Conservation (phyloP, 1,140 invertebrate species). For the Drosophila jambulina region DNA sequence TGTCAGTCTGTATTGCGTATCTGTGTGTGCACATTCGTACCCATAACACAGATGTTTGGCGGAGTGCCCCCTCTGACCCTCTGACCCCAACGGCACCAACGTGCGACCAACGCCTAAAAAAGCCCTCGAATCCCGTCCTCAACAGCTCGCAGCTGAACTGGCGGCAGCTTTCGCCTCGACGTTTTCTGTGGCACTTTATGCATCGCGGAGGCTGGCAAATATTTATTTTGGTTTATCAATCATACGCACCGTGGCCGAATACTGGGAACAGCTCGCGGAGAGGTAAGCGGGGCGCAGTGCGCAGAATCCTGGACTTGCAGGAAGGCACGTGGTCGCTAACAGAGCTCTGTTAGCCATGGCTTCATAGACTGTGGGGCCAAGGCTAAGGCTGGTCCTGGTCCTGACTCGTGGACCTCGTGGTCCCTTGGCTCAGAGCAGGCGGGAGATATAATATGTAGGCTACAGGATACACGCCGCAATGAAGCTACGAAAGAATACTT, state of each 20-base stretch:
- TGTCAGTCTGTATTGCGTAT: constrained; percentile 59
- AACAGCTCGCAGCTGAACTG: constrained; percentile 6
- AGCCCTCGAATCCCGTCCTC: constrained; percentile 16
- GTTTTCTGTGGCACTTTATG: constrained; percentile 56
- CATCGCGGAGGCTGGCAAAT: constrained; percentile 74
- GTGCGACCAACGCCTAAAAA: constrained; percentile 57
- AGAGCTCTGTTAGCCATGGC: constrained; percentile 40
- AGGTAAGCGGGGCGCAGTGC: constrained; percentile 21
- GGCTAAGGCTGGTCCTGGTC: constrained; percentile 68
- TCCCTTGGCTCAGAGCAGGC: neutral
- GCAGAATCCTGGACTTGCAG: constrained; percentile 65
- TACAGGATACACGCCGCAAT: neutral
- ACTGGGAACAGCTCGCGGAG: constrained; percentile 63
- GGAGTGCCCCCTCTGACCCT: neutral
- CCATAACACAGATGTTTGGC: constrained; percentile 72
- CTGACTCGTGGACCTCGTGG: constrained; percentile 28
- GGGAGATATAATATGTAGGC: neutral
- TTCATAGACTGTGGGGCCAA: constrained; percentile 25
- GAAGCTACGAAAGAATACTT: neutral
- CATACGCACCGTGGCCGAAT: constrained; percentile 73
- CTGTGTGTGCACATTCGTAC: constrained; percentile 39
- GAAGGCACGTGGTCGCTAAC: constrained; percentile 65
- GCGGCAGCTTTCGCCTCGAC: constrained; percentile 25
- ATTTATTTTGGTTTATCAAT: constrained; percentile 84
- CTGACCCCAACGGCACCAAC: constrained; percentile 1